Evolutionary conservation across 2,888 invertebrate species (phyloP).

Genomic region (Clostera curtula): DNA sequence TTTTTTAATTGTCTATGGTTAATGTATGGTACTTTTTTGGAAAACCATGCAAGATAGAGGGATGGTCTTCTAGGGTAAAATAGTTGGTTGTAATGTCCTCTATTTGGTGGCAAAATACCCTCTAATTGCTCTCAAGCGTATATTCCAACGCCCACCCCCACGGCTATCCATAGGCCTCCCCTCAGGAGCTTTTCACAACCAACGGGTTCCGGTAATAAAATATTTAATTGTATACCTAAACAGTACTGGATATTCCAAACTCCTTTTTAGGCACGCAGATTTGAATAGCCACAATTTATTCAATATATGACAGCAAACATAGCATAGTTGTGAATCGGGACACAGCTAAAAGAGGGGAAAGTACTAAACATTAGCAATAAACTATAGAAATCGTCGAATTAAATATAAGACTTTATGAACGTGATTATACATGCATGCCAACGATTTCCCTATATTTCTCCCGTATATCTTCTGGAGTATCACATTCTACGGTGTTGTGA

Average conservation of each 20-base stretch:
- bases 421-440: slow-evolving; percentile 46
- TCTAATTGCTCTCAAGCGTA: no score
- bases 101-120: no score
- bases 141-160: no score
- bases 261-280: slow-evolving; percentile 49
- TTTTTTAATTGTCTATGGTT: no score
- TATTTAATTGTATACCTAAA: slow-evolving; percentile 38
- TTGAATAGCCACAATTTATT: slow-evolving; percentile 50
- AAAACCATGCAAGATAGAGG: no score
- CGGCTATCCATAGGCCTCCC: no score
- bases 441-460: slow-evolving; percentile 60
- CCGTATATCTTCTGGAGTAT: slow-evolving; percentile 48
- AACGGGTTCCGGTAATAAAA: not conserved
- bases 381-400: no score
- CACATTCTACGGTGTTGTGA: slow-evolving; percentile 46
- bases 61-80: no score
- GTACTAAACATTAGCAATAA: not conserved
- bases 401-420: slow-evolving; percentile 3
- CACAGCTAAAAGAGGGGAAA: slow-evolving; percentile 39
- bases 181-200: no score
- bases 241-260: slow-evolving; percentile 52
- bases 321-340: slow-evolving; percentile 50
- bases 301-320: slow-evolving; percentile 52
- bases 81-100: no score
- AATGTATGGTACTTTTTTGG: no score